Conservation (phyloP, 1,140 invertebrate genomes). For the Parapsyche elsis region DNA sequence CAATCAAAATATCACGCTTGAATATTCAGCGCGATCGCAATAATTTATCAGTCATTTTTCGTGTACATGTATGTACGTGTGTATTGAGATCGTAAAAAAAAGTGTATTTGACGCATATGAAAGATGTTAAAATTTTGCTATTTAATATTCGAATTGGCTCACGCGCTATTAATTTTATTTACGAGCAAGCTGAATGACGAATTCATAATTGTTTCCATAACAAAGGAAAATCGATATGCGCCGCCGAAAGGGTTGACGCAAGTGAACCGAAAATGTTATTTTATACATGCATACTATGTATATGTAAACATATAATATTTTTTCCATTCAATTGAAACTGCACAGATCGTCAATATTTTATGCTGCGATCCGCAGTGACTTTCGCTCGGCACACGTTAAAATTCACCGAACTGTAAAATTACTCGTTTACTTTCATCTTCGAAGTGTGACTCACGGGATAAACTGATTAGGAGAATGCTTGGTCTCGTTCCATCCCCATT, state of each 20-base stretch:
- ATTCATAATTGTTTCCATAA: constrained; percentile 16
- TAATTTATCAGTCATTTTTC: not conserved
- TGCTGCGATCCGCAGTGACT: too few species aligned
- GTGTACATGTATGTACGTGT: not conserved
- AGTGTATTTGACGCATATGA: not conserved
- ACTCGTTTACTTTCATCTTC: too few species aligned
- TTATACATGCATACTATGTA: too few species aligned
- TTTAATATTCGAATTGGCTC: constrained; percentile 4
- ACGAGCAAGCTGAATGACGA: constrained; percentile 12
- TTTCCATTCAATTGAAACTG: not conserved
- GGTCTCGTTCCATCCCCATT: too few species aligned
- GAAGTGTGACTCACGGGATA: too few species aligned
- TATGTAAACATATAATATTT: not conserved
- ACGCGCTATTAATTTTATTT: constrained; percentile 20
- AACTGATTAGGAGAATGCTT: too few species aligned
- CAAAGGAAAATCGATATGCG: constrained; percentile 12
- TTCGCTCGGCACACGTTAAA: too few species aligned
- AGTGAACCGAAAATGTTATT: not conserved
- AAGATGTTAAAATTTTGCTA: not conserved
- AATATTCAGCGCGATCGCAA: too few species aligned
- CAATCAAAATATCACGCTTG: too few species aligned
- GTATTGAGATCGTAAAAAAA: not conserved
- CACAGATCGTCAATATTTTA: too few species aligned
- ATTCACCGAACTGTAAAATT: too few species aligned
- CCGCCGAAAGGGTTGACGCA: not conserved